Evolutionary conservation across 2,888 invertebrate species (phyloP).

Genomic region (Caenorhabditis wallacei): DNA sequence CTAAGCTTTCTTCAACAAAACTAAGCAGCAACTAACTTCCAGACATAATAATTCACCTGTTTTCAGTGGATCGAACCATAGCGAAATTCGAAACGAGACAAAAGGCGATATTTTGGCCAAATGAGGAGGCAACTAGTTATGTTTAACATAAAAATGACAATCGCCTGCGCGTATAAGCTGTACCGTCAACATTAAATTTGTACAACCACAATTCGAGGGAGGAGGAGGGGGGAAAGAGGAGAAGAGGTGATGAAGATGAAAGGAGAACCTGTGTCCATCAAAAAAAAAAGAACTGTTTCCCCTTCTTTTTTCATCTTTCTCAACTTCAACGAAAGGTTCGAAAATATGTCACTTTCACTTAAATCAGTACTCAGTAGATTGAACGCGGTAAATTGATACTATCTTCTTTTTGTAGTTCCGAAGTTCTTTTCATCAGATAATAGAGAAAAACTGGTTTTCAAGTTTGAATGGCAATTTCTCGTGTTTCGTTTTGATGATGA

Average conservation of each 20-base stretch:
- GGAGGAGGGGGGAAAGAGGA: background rate
- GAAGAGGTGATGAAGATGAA: background rate
- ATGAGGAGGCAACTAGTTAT: constrained; percentile 40
- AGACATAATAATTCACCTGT: constrained; percentile 24
- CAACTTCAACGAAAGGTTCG: background rate
- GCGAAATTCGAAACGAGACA: constrained; percentile 9
- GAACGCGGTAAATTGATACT: background rate
- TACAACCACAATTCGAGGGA: constrained; percentile 5
- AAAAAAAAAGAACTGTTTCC: background rate
- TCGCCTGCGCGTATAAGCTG: constrained; percentile 48
- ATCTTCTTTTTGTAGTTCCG: background rate
- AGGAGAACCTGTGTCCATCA: background rate
- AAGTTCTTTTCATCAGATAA: no score
- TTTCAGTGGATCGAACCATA: constrained; percentile 19
- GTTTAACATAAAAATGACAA: constrained; percentile 45
- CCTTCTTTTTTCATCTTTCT: background rate
- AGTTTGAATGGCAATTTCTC: no score
- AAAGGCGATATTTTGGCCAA: constrained; percentile 23
- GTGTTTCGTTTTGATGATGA: no score
- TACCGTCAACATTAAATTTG: constrained; percentile 44
- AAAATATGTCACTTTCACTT: background rate
- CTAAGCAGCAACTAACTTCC: no score
- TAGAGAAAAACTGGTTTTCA: no score
- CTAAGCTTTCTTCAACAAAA: no score
- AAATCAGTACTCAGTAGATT: background rate